Evolutionary conservation across 35 echinoderm and acorn worm species (phyloP), one percentile per base, ranked within the genome.

Genomic region (Diadema setosum): DNA sequence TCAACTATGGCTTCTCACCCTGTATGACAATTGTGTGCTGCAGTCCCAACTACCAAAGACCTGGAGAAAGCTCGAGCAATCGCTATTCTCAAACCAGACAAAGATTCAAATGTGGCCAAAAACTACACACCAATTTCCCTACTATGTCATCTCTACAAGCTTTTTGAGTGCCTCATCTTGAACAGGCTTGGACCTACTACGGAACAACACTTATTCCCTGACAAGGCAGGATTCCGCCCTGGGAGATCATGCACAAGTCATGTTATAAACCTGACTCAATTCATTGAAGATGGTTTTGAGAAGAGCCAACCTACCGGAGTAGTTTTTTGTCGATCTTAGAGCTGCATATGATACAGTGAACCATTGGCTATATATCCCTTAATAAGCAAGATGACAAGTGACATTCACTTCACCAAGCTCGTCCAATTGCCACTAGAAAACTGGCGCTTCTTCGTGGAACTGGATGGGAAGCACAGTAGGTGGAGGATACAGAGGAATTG

Each of bases 251-350:
- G 46, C 11, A 87, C 75, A 8, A 82, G 90, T 15, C 90, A 82
- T 48, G 36, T 87, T n/a, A 61, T 91, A 42, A 91, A 85, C 82
- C 83, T 91, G 14, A 91, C 83, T 58, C 83, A 76, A 41, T 44
- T 84, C 84, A 82, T 82, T 33, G 90, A 92, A 48, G 84, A 92
- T 46, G 90, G 90, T 43, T 92, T 73, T 82, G 49, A 92, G 76
- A 69, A 65, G 43, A 70, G 65, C 58, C 3, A 75, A 81, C 20
- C 46, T 42, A 92, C 65, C 29, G 90, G 84, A 2, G 73, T 64
- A 11, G 84, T 92, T 2, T 92, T 92, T 69, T n/a, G 84, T 65
- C 16, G 89, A 80, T 37, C 83, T 91, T 11, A 81, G 48, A 34
- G 73, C 76, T 58, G 70, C 74, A 1, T 82, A 63, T 42, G 75